Evolutionary conservation across 2,888 invertebrate species (phyloP).

Genomic region (Ptilodon capucinus): DNA sequence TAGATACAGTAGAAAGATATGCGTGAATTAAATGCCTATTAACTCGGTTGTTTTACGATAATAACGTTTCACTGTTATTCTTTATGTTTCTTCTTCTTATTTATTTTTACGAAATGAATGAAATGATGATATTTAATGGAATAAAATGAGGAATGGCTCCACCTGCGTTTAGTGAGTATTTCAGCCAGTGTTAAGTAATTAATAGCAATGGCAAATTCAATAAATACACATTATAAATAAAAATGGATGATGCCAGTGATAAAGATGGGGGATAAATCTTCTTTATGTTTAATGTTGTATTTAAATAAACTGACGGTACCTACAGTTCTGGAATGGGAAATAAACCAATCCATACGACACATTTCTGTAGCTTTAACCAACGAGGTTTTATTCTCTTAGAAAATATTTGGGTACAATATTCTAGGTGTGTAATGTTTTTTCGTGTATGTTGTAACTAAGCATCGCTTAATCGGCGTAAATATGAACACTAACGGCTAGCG

Average conservation of each 20-base stretch:
- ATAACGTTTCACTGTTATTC: not conserved
- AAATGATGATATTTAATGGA: too few relatives aligned
- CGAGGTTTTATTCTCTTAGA: too few relatives aligned
- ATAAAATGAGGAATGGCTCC: too few relatives aligned
- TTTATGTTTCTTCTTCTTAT: too few relatives aligned
- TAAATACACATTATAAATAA: too few relatives aligned
- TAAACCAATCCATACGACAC: not conserved
- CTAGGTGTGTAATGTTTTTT: constrained; percentile 34
- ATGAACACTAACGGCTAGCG: constrained; percentile 65
- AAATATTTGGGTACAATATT: too few relatives aligned
- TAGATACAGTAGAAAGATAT: constrained; percentile 16
- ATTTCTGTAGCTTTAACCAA: not conserved
- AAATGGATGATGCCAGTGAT: too few relatives aligned
- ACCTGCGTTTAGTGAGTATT: too few relatives aligned
- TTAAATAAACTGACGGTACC: not conserved
- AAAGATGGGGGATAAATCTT: too few relatives aligned
- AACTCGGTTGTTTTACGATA: constrained; percentile 30
- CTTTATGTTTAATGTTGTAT: not conserved
- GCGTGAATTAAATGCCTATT: constrained; percentile 35
- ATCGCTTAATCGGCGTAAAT: constrained; percentile 74
- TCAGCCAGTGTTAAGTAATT: too few relatives aligned
- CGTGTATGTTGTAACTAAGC: constrained; percentile 67
- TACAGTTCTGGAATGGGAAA: not conserved
- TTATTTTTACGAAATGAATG: too few relatives aligned
- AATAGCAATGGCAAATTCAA: too few relatives aligned